phyloP scores from a whole-genome alignment of 2,797 vertebrate species.

The Chanos chanos region DNA sequence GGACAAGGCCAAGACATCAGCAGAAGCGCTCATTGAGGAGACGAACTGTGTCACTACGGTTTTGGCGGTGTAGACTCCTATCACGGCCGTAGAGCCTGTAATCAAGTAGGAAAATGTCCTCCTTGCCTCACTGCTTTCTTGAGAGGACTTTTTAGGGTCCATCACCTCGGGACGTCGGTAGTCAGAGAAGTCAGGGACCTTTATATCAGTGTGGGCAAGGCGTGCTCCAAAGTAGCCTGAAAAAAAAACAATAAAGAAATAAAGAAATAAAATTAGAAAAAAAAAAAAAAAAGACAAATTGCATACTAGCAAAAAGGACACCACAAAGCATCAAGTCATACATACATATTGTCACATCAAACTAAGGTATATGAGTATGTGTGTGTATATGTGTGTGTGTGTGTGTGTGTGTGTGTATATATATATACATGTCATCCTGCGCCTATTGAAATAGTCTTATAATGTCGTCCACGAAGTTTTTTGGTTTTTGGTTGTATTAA shows the following conservation, averaged over 20 bases:
- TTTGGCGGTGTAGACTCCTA: conserved; percentile 79
- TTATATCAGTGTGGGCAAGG: conserved; percentile 79
- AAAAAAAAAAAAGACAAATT: not conserved
- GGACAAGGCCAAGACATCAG: conserved; percentile 85
- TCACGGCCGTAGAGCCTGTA: conserved; percentile 71
- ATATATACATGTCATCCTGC: too few species aligned
- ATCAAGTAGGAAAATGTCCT: conserved; percentile 84
- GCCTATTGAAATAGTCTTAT: too few species aligned
- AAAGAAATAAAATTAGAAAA: not conserved
- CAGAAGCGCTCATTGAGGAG: conserved; percentile 86
- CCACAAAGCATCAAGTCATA: too few species aligned
- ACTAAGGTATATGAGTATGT: too few species aligned
- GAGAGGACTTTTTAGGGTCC: conserved; percentile 73
- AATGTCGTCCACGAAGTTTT: too few species aligned
- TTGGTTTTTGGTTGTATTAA: too few species aligned
- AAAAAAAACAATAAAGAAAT: too few species aligned
- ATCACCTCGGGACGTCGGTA: conserved; percentile 78
- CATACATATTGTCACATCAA: too few species aligned
- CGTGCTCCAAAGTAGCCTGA: too few species aligned
- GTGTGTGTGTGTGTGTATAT: too few species aligned
- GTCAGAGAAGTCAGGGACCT: conserved; percentile 82
- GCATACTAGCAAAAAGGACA: not conserved
- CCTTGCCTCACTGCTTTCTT: conserved; percentile 73
- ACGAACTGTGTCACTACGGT: conserved; percentile 82
- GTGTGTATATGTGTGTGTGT: too few species aligned